Conservation (phyloP, 2,797 vertebrate species). For the Coilia nasus region DNA sequence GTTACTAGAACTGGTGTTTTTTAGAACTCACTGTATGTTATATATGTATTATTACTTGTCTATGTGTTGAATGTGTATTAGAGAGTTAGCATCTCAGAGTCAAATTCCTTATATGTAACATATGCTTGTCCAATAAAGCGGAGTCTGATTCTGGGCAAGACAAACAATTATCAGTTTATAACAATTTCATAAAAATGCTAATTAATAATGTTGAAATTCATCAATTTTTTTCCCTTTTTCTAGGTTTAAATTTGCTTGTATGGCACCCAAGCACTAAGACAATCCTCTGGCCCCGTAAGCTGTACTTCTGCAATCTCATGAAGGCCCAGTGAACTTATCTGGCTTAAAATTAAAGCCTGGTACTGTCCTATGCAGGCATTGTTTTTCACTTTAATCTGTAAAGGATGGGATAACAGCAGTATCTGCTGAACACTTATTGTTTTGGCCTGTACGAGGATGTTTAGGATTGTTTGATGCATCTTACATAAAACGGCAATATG, state of each 20-base stretch:
- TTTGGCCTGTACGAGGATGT: neutral
- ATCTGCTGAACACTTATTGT: neutral
- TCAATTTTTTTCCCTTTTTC: neutral
- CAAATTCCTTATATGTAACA: too few species aligned
- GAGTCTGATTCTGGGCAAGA: neutral
- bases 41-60: too few species aligned
- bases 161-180: neutral
- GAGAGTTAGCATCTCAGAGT: too few species aligned
- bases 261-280: neutral
- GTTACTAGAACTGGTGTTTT: too few species aligned
- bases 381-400: neutral
- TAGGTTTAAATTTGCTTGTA: neutral
- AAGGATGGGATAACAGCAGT: neutral
- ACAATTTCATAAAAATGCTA: neutral
- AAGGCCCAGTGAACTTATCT: neutral
- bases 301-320: neutral
- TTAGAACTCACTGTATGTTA: too few species aligned
- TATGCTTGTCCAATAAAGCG: too few species aligned
- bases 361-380: neutral
- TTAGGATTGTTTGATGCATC: neutral
- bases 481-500: neutral
- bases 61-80: too few species aligned
- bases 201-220: neutral
- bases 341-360: neutral
- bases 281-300: neutral